Evolutionary conservation across 2,797 vertebrate species (phyloP).

Genomic region (Glyptemys insculpta): DNA sequence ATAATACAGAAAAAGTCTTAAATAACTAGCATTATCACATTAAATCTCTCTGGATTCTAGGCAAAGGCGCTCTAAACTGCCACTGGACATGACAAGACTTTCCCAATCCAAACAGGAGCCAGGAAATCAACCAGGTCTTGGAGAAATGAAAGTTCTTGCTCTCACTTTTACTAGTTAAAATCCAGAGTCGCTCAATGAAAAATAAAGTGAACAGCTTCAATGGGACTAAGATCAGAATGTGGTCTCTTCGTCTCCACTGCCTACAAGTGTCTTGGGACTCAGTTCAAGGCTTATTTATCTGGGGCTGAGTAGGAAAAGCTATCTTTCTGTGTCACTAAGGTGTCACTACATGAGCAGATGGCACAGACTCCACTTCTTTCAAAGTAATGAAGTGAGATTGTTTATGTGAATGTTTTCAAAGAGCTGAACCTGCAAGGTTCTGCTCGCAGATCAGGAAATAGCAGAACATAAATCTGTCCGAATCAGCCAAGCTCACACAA

Average conservation of each 20-base stretch:
- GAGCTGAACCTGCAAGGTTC: conserved; percentile 77
- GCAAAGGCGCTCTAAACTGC: neutral
- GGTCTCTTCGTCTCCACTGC: neutral
- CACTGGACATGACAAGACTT: neutral
- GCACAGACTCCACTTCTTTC: conserved; percentile 61
- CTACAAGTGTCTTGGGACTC: neutral
- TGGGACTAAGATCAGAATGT: neutral
- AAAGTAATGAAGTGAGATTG: conserved; percentile 75
- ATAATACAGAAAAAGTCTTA: neutral
- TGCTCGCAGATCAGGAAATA: conserved; percentile 78
- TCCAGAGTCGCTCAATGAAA: neutral
- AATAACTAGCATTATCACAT: neutral
- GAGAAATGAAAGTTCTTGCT: conserved; percentile 6
- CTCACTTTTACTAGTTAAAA: conserved; percentile 17
- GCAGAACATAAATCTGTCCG: conserved; percentile 81
- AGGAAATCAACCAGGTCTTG: neutral
- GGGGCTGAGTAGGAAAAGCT: neutral
- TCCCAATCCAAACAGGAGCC: neutral
- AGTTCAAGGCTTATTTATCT: neutral
- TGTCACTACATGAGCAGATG: conserved; percentile 49
- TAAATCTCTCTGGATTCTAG: neutral
- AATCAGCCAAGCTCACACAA: conserved; percentile 74
- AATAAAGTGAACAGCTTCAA: neutral
- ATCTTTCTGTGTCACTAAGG: conserved; percentile 9
- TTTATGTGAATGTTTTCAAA: conserved; percentile 74